Evolutionary conservation across 2,888 invertebrate genomes (phyloP).

Genomic region (Timandra comae): DNA sequence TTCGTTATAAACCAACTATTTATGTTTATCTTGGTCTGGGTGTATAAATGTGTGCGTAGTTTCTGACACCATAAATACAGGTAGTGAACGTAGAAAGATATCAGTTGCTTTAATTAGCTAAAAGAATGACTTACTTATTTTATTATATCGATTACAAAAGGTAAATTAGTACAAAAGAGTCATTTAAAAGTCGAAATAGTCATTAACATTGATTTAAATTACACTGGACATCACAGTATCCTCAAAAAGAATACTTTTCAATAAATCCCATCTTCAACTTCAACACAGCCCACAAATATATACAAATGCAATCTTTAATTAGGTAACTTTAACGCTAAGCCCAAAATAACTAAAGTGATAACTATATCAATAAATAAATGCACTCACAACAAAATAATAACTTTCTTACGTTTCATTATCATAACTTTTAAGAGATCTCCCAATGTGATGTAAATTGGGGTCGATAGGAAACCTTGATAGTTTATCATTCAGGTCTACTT

Average conservation of each 20-base stretch:
- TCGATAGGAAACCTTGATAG: constrained; percentile 41
- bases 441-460: constrained; percentile 38
- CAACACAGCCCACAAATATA: constrained; percentile 4
- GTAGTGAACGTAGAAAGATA: too few species aligned
- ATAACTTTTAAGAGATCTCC: constrained; percentile 53
- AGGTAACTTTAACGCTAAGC: background rate
- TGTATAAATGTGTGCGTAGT: too few species aligned
- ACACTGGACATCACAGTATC: too few species aligned
- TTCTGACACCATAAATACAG: too few species aligned
- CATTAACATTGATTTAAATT: too few species aligned
- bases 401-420: constrained; percentile 32
- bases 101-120: too few species aligned
- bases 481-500: constrained; percentile 39
- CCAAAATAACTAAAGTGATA: constrained; percentile 12
- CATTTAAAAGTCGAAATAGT: too few species aligned
- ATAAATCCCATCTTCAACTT: background rate
- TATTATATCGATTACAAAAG: too few species aligned
- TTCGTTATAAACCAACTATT: too few species aligned
- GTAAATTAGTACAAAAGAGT: too few species aligned
- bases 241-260: background rate
- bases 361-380: constrained; percentile 26
- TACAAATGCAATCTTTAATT: constrained; percentile 11
- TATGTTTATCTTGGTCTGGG: too few species aligned
- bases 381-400: constrained; percentile 5
- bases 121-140: too few species aligned